phyloP scores from a whole-genome alignment of 2,888 invertebrate species.

The Drosophila aldrichi region DNA sequence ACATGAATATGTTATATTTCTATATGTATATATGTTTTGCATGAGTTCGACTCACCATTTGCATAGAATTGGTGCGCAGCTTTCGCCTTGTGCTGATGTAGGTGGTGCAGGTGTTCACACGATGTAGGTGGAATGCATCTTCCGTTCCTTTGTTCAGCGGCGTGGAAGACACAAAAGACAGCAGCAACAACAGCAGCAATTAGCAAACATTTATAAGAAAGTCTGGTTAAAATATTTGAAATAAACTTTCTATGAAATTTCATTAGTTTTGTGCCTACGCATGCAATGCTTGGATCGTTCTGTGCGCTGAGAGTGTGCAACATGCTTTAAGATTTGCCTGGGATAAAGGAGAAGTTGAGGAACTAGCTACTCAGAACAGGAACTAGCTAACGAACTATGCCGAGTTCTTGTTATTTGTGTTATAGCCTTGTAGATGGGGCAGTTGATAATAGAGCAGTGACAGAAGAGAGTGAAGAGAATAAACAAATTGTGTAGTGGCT shows the following conservation, averaged over 20 bases:
- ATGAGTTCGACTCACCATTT: slow-evolving; percentile 72
- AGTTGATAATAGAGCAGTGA: neutral
- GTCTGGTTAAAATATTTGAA: neutral
- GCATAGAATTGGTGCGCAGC: slow-evolving; percentile 83
- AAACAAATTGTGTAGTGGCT: neutral
- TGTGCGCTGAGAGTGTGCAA: slow-evolving; percentile 8
- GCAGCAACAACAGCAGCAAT: slow-evolving; percentile 16
- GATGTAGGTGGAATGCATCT: slow-evolving; percentile 87
- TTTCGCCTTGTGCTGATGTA: slow-evolving; percentile 87
- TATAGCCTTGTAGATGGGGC: neutral
- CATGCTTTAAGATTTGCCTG: slow-evolving; percentile 21
- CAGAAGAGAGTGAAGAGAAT: neutral
- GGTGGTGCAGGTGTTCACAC: slow-evolving; percentile 88
- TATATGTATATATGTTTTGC: neutral
- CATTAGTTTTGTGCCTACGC: slow-evolving; percentile 19
- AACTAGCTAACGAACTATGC: slow-evolving; percentile 1
- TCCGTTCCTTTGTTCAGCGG: slow-evolving; percentile 80
- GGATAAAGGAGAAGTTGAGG: neutral
- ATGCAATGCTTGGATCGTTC: slow-evolving; percentile 28
- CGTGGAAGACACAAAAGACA: slow-evolving; percentile 9
- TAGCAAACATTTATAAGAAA: slow-evolving; percentile 17
- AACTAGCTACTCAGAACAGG: slow-evolving; percentile 2
- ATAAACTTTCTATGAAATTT: neutral
- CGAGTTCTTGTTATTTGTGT: neutral
- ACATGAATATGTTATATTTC: too few species aligned